Base-by-base conservation (phyloP, 2,797 vertebrate species). In the Microcaecilia unicolor region DNA sequence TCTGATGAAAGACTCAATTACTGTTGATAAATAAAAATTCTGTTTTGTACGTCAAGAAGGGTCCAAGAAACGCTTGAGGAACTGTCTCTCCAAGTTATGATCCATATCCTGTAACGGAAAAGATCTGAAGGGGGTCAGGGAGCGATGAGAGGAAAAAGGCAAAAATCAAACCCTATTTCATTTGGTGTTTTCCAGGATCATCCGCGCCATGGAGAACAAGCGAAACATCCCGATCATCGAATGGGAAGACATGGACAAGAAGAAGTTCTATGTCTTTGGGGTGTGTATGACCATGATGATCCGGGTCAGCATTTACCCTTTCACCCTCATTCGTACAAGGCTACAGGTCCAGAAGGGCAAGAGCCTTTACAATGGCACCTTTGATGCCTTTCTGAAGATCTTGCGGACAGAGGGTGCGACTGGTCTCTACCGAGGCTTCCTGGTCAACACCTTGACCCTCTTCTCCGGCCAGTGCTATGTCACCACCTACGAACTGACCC, bases 151-250 rank as follows among this genome's bases (percentile, higher is more conserved):
- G n/a, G n/a, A n/a, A n/a, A n/a, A n/a, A n/a, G n/a, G n/a, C n/a
- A n/a, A n/a, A n/a, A n/a, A n/a, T n/a, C n/a, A n/a, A n/a, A n/a
- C n/a, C n/a, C n/a, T n/a, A n/a, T n/a, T n/a, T n/a, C n/a, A n/a
- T n/a, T n/a, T n/a, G n/a, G n/a, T n/a, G n/a, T n/a, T n/a, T n/a
- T 3, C 22, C 17, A 15, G 2, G n/a, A 13, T 23, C 3, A n/a
- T n/a, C n/a, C 8, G 23, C 35, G 20, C 4, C 28, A 83, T 86
- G 83, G 80, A 85, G 47, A 78, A 83, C 67, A 83, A 82, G 23
- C 78, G 91, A 39, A 99, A 94, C 79, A 94, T 99, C 70, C 93
- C 88, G 73, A 99, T 99, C 80, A 99, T 97, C 1, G 94, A 99
- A 68, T 99, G 95, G 95, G 94, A 99, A 48, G 89, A 99, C 70